These are phyloP conservation scores for Leptinotarsa lineolata DNA, from an alignment of 1,140 invertebrate genomes.

Conservation along the genomic window DNA sequence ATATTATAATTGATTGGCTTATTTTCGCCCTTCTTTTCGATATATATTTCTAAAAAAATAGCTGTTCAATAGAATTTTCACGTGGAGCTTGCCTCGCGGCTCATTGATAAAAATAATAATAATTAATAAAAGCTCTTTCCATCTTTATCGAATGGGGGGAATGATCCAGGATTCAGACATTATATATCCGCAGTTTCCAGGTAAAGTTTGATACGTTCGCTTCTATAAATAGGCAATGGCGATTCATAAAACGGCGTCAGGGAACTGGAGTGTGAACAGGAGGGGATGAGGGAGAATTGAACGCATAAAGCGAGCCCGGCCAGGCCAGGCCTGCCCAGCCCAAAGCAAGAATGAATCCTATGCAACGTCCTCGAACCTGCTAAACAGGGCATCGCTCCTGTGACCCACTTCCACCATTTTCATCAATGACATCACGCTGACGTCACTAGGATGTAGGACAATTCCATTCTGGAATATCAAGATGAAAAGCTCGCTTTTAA, in stretches of 20 bases:
- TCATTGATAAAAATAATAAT: too few species aligned
- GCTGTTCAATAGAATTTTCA: too few species aligned
- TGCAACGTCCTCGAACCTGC: constrained; percentile 50
- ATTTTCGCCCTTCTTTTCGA: too few species aligned
- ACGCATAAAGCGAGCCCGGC: background rate
- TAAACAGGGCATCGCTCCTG: constrained; percentile 54
- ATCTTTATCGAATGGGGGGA: too few species aligned
- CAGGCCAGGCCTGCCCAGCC: background rate
- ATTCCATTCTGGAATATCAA: constrained; percentile 57
- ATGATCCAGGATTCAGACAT: too few species aligned
- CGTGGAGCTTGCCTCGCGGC: too few species aligned
- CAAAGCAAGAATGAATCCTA: constrained; percentile 45
- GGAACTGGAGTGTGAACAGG: constrained; percentile 10
- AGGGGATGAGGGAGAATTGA: background rate
- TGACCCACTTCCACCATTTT: constrained; percentile 51
- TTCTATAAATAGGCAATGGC: constrained; percentile 16
- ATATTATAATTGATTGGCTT: too few species aligned
- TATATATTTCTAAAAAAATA: too few species aligned
- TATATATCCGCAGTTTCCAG: background rate
- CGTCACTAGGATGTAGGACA: constrained; percentile 56
- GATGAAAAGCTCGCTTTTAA: constrained; percentile 25
- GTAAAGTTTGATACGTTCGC: background rate
- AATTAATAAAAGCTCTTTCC: too few species aligned
- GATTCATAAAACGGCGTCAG: constrained; percentile 21
- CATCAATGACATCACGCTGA: constrained; percentile 50